Base-by-base conservation (phyloP, 2,888 invertebrate genomes). In the Tetragonula carbonaria region DNA sequence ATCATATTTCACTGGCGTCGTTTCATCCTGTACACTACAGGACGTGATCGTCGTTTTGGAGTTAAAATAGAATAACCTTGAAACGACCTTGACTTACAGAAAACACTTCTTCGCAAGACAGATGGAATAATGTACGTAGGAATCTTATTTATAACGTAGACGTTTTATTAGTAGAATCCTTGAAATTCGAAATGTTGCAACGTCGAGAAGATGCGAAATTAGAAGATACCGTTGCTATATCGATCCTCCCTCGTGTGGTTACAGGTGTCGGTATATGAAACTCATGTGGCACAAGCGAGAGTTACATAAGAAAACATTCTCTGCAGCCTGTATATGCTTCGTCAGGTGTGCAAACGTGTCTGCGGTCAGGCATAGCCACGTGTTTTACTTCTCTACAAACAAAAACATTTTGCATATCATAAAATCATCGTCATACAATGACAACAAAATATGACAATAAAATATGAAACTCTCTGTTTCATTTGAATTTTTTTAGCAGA, bases 361-460 rank as follows among this genome's bases (percentile, higher is more conserved):
- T 72, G 74, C 84, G 74, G 66, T 83, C 84, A 78, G 84, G 74
- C 84, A 78, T 74, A 45, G 50, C 83, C 83, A 74, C 83, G 82
- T 82, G 82, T 59, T 45, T 57, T 21, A n/a, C 6, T 38, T 8
- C 51, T 57, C 65, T 57, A 70, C 81, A 81, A 74, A 81, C 74
- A 70, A 63, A 80, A 65, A 23, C 53, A 18, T 62, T 51, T 71
- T 62, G n/a, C 72, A 33, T 21, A 14, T 53, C 33, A 21, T 70
- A 70, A 70, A 70, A 23, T 70, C 33, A 45, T 45, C 45, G 45
- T 45, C 45, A 53, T n/a, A 14, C 70, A 14, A 21, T 28, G 28
- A 62, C 23, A 16, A 62, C 28, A 28, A 16, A 16, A 23, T 23
- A 8, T 23, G 16, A 23, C 23, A 16, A 62, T 62, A 28, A 16